Evolutionary conservation across 1,140 invertebrate genomes (phyloP).

Genomic region (Scaptomyza pallida): DNA sequence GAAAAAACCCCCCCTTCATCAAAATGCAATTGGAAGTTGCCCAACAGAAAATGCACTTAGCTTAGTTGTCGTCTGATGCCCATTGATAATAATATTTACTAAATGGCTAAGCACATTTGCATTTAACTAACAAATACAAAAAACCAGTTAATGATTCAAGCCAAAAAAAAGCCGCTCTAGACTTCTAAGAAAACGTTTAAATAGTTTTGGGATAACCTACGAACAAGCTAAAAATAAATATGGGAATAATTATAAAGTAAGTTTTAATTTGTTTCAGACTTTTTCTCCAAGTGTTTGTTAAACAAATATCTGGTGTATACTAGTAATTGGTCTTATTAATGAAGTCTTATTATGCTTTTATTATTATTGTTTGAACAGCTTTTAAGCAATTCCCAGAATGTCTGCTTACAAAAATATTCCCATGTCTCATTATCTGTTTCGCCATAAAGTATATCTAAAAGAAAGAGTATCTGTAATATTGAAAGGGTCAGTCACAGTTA

Average conservation of each 20-base stretch:
- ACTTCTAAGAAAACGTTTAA: not conserved
- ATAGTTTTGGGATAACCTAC: too few species aligned
- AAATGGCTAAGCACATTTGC: conserved; percentile 2
- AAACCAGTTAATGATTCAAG: conserved; percentile 38
- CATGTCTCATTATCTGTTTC: not conserved
- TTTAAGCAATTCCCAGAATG: conserved; percentile 13
- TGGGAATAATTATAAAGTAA: too few species aligned
- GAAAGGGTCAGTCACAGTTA: not conserved
- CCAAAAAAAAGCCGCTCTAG: not conserved
- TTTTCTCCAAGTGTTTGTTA: not conserved
- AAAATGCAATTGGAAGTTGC: not conserved
- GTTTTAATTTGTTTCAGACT: too few species aligned
- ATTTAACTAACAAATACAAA: not conserved
- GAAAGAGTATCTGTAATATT: not conserved
- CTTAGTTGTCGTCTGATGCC: not conserved
- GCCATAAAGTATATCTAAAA: too few species aligned
- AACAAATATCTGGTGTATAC: not conserved
- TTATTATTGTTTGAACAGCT: conserved; percentile 35
- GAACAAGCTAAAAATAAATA: too few species aligned
- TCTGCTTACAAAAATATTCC: conserved; percentile 3
- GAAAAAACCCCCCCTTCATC: not conserved
- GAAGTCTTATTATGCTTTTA: not conserved
- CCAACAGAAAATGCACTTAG: not conserved
- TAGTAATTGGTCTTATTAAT: not conserved
- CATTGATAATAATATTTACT: conserved; percentile 10